Conservation (phyloP, 1,140 invertebrate genomes). For the Lepidurus arcticus region DNA sequence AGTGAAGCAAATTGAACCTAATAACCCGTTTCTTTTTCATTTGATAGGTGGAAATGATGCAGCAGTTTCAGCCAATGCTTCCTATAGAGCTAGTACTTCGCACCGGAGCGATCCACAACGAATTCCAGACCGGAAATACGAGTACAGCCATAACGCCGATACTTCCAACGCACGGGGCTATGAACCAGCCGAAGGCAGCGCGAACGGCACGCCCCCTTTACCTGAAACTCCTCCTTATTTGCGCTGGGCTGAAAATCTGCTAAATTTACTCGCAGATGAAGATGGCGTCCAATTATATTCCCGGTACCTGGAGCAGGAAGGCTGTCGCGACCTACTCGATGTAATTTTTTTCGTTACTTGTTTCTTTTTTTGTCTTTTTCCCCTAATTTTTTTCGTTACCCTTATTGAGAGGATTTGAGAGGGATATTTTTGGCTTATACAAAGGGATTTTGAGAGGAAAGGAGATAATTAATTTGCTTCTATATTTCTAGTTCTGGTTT, state of each 20-base stretch:
- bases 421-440: too few species aligned
- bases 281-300: conserved; percentile 80
- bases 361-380: neutral
- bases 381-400: neutral
- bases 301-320: conserved; percentile 73
- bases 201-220: conserved; percentile 32
- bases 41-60: conserved; percentile 29
- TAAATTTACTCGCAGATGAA: conserved; percentile 70
- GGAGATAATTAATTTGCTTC: neutral
- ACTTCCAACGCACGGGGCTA: conserved; percentile 25
- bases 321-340: conserved; percentile 60
- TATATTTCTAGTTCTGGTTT: conserved; percentile 63
- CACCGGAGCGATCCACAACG: conserved; percentile 27
- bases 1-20: neutral
- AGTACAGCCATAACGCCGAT: neutral
- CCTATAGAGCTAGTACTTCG: conserved; percentile 23
- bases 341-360: neutral
- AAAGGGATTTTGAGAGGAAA: too few species aligned
- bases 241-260: conserved; percentile 77
- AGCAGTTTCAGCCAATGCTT: conserved; percentile 20
- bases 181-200: conserved; percentile 32
- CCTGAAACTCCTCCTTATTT: conserved; percentile 63
- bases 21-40: neutral
- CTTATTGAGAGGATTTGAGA: neutral
- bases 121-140: neutral